Evolutionary conservation across 2,888 invertebrate species (phyloP), one percentile per base, ranked within the genome.

Genomic region (Yponomeuta cagnagella): DNA sequence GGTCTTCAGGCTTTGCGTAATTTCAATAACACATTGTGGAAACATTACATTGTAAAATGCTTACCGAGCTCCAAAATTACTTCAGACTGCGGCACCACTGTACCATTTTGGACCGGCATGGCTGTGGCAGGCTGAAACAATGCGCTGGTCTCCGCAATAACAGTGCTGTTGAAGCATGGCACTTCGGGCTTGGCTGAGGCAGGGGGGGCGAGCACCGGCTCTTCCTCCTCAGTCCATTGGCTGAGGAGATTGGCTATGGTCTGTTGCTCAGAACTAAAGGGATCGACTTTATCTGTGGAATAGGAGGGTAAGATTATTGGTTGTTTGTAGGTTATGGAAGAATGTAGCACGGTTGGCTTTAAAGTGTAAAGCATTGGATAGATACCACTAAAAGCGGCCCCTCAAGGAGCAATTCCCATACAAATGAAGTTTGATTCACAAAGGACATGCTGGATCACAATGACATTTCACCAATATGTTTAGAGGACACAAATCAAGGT

Each of bases 201-300:
- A 10, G 74, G 70, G 65, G 73, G 83, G 9, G 72, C 72, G 1
- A 86, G 74, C 74, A 90, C 91, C 0, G 82, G 74, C 71, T 84
- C 86, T 6, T 91, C 92, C 48, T 93, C 93, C 71, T 93, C 93
- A 0, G 83, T 86, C 93, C 93, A 93, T 75, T 93, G 92, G 75
- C 89, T 90, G 70, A 93, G 85, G 0, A 93, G 78, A 0, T 83
- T 85, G 73, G 89, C 90, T 33, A 93, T 90, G 10, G 91, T 90
- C 76, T 86, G 84, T 63, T 90, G 84, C 63, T 91, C 92, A 72
- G 85, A 86, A 76, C 80, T 85, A 72, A 91, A 92, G 0, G 86
- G 86, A 68, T 92, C 91, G 0, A 77, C 75, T 84, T 87, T 90
- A n/a, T 91, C 90, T 89, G 81, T 63, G 70, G 76, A 70, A 2